Percentiles rank a stretch among this genome's conserved stretches.
Evolutionary conservation across 2,113 vertebrate species (phyloP).

Genomic region (Gopherus flavomarginatus): DNA sequence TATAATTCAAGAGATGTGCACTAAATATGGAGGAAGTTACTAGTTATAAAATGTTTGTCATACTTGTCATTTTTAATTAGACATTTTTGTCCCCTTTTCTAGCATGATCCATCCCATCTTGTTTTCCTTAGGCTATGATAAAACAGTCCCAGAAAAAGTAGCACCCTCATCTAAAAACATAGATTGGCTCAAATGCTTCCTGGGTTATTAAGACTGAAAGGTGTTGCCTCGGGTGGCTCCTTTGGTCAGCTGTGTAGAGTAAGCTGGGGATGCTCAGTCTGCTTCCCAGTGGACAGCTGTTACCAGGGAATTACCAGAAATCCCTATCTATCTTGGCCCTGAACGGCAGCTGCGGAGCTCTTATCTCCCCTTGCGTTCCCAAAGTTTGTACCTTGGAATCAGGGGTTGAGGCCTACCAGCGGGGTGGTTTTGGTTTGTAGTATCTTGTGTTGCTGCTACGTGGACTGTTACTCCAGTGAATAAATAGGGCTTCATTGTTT

Average conservation of each 20-base stretch:
- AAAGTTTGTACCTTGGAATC: accelerated
- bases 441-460: not conserved
- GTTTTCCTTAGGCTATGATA: not conserved
- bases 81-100: not conserved
- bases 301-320: not conserved
- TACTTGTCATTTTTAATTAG: not conserved
- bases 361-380: not conserved
- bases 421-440: not conserved
- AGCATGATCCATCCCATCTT: not conserved
- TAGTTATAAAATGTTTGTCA: not conserved
- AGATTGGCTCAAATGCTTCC: not conserved
- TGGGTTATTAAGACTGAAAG: not conserved
- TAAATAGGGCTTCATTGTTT: not conserved
- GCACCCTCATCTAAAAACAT: not conserved
- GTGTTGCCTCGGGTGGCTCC: not conserved
- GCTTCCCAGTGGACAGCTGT: not conserved
- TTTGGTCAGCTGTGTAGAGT: not conserved
- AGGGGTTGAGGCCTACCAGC: not conserved
- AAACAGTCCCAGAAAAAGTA: not conserved
- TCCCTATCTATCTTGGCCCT: not conserved
- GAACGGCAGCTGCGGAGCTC: accelerated
- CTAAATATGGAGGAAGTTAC: not conserved
- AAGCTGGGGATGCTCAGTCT: not conserved
- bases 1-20: not conserved
- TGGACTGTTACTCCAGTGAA: accelerated